These are phyloP conservation scores for Protaetia brevitarsis DNA, from an alignment of 1,140 invertebrate species.

Conservation along the genomic window DNA sequence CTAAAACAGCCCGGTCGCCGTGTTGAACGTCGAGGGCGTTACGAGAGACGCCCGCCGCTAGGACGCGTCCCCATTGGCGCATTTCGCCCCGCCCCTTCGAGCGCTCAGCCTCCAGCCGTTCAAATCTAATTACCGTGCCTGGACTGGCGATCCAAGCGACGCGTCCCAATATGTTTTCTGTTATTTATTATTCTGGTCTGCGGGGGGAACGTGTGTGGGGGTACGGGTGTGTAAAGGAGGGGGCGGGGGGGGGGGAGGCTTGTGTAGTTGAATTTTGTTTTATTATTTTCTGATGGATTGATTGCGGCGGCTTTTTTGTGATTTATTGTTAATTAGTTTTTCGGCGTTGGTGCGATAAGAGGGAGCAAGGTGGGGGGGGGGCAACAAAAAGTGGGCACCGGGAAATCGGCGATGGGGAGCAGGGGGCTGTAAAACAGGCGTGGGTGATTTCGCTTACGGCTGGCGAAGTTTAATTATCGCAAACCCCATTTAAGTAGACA, in stretches of 20 bases:
- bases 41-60: slow-evolving; percentile 16
- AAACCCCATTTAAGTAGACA: slow-evolving; percentile 99
- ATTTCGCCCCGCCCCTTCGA: slow-evolving; percentile 24
- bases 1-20: slow-evolving; percentile 31
- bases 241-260: neutral
- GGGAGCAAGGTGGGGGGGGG: no score
- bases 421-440: no score
- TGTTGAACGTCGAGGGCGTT: slow-evolving; percentile 29
- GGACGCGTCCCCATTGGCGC: slow-evolving; percentile 31
- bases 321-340: slow-evolving; percentile 24
- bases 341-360: no score
- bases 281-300: slow-evolving; percentile 48
- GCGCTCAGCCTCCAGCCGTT: slow-evolving; percentile 30
- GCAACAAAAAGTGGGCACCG: no score
- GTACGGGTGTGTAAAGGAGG: neutral
- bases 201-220: no score
- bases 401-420: no score
- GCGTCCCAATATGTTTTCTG: slow-evolving; percentile 47
- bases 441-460: no score
- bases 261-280: slow-evolving; percentile 44
- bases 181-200: slow-evolving; percentile 43
- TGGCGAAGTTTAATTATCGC: slow-evolving; percentile 98
- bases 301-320: slow-evolving; percentile 27
- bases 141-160: slow-evolving; percentile 20
- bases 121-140: slow-evolving; percentile 45